Conservation (phyloP, 2,113 vertebrate species). For the Hippocampus guttulatus region DNA sequence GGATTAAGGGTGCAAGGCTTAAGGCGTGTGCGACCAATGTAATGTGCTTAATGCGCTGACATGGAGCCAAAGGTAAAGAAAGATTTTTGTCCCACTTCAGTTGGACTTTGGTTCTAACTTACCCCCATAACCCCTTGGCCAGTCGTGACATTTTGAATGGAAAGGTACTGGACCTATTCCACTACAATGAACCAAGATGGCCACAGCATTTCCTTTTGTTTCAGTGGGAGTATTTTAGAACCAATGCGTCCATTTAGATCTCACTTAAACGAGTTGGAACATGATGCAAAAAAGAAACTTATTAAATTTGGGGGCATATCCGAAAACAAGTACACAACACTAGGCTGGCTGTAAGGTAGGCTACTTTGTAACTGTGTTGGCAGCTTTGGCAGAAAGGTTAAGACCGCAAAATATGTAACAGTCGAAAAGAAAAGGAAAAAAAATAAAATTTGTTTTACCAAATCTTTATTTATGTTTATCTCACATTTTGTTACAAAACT, state of each 20-base stretch:
- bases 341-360: too few relatives aligned
- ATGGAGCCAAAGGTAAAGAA: slow-evolving; percentile 10
- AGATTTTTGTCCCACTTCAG: not conserved
- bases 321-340: too few relatives aligned
- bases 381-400: too few relatives aligned
- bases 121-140: not conserved
- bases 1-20: slow-evolving; percentile 41
- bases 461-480: too few relatives aligned
- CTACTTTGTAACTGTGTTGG: too few relatives aligned
- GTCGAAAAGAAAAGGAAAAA: too few relatives aligned
- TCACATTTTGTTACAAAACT: too few relatives aligned
- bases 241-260: not conserved
- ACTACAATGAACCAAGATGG: not conserved
- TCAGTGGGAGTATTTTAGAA: not conserved
- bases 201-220: not conserved
- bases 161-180: slow-evolving; percentile 1
- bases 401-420: too few relatives aligned
- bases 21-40: slow-evolving; percentile 39
- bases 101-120: not conserved
- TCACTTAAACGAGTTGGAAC: too few relatives aligned
- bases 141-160: slow-evolving; percentile 3
- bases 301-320: too few relatives aligned
- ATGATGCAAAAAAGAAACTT: too few relatives aligned
- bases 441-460: too few relatives aligned
- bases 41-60: slow-evolving; percentile 31